Conservation (phyloP, 1,140 invertebrate species). For the Zophobas atratus region DNA sequence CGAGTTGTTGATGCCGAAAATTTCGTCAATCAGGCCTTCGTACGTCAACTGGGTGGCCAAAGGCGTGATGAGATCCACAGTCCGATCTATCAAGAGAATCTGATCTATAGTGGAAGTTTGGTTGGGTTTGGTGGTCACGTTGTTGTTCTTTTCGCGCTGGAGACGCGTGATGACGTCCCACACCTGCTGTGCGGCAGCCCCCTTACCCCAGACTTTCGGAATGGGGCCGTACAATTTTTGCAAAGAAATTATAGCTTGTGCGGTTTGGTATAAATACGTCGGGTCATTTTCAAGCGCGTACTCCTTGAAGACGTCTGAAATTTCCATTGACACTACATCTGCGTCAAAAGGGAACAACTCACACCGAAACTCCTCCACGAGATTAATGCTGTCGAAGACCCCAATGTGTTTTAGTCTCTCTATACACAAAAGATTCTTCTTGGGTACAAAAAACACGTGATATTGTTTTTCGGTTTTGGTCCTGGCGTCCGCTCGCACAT, state of each 20-base stretch:
- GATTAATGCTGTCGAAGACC: constrained; percentile 83
- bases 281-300: constrained; percentile 91
- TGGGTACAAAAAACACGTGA: constrained; percentile 90
- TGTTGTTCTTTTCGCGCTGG: constrained; percentile 76
- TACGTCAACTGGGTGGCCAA: constrained; percentile 97
- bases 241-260: constrained; percentile 87
- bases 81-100: constrained; percentile 79
- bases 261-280: constrained; percentile 89
- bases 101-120: constrained; percentile 85
- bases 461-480: constrained; percentile 73
- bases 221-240: constrained; percentile 93
- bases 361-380: constrained; percentile 89
- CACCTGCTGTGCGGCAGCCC: constrained; percentile 88
- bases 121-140: constrained; percentile 60
- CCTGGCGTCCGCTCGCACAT: constrained; percentile 78
- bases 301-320: constrained; percentile 86
- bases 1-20: constrained; percentile 80
- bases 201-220: constrained; percentile 91
- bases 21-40: constrained; percentile 92
- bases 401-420: constrained; percentile 87
- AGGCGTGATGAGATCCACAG: constrained; percentile 93
- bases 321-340: constrained; percentile 95
- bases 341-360: constrained; percentile 93
- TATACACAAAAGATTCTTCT: constrained; percentile 89
- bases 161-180: constrained; percentile 89